These are phyloP conservation scores for Seira musarum DNA, from an alignment of 2,888 invertebrate species.

Conservation along the genomic window DNA sequence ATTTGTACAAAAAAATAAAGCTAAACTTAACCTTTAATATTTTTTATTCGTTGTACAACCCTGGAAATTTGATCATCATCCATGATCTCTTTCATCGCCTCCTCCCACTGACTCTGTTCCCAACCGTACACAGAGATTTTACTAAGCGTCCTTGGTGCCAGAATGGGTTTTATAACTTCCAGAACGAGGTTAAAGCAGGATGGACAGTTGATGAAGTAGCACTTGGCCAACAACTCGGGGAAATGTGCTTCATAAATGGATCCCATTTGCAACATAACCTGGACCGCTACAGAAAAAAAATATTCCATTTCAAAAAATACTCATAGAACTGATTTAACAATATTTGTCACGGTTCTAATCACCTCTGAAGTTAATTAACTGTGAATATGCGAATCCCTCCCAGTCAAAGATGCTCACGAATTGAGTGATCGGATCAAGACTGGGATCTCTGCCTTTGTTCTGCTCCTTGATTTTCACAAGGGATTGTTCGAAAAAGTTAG, in stretches of 20 bases:
- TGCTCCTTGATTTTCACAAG: constrained; percentile 1
- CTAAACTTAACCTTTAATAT: no score
- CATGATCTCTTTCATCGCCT: no score
- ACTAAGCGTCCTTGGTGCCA: constrained; percentile 50
- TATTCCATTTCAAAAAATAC: neutral
- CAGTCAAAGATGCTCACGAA: constrained; percentile 44
- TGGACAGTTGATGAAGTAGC: constrained; percentile 50
- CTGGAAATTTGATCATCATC: no score
- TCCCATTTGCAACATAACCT: constrained; percentile 46
- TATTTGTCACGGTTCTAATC: neutral
- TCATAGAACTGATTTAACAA: neutral
- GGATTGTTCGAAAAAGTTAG: constrained; percentile 34
- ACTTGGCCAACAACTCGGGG: constrained; percentile 46
- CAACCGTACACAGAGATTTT: no score
- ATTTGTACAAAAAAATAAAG: no score
- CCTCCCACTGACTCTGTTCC: no score
- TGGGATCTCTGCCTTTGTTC: neutral
- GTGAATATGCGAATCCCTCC: constrained; percentile 51
- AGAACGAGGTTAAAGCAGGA: constrained; percentile 42
- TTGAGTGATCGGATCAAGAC: constrained; percentile 33
- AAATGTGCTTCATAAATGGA: constrained; percentile 56
- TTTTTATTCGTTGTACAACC: no score
- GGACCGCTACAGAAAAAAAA: constrained; percentile 30
- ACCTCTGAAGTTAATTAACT: constrained; percentile 53
- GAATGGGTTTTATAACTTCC: constrained; percentile 36